phyloP scores from a whole-genome alignment of 2,113 vertebrate genomes.

The human region GRCh38 chr14:62703001-62703500 shows the following conservation, averaged over 20 bases:
- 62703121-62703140: neutral
- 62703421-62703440: conserved; percentile 10
- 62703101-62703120: neutral
- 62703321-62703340: neutral
- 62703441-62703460: neutral
- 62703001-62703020: neutral
- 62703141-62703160: neutral
- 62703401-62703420: conserved; percentile 14
- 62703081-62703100: neutral
- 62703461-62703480: neutral
- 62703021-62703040: neutral
- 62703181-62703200: neutral
- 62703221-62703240: neutral
- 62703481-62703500: conserved; percentile 6
- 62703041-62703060: neutral
- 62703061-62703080: neutral
- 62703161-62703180: neutral
- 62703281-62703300: neutral
- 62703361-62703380: neutral
- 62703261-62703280: neutral
- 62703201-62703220: neutral
- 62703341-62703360: neutral
- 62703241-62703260: neutral
- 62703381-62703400: neutral
- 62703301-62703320: neutral